Percentiles rank a stretch among this genome's conserved stretches.
phyloP scores from a whole-genome alignment of 2,113 vertebrate genomes.

The Zeus faber region DNA sequence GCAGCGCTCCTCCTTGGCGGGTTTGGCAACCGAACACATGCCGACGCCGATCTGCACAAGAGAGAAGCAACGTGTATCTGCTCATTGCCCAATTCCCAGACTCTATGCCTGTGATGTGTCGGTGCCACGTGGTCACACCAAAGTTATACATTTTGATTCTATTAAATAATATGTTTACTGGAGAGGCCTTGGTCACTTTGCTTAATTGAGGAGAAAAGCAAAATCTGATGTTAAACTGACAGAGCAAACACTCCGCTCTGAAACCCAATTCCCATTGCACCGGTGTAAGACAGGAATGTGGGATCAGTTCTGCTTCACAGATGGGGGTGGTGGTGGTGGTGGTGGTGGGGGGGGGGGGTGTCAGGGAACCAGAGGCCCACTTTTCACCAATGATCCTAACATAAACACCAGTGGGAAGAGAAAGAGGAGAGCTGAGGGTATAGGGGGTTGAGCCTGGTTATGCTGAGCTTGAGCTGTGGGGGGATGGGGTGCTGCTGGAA shows the following conservation, averaged over 20 bases:
- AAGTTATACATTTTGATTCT: too few species aligned
- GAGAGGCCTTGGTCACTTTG: too few species aligned
- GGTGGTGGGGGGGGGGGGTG: neutral
- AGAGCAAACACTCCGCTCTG: too few species aligned
- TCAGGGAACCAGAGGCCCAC: slow-evolving; percentile 9
- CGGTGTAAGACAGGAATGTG: slow-evolving; percentile 1
- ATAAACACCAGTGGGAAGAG: slow-evolving; percentile 10
- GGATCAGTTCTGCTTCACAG: too few species aligned
- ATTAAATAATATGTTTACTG: neutral
- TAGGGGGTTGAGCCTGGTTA: neutral
- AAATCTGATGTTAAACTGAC: too few species aligned
- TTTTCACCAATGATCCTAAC: slow-evolving; percentile 14
- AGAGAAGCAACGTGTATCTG: neutral
- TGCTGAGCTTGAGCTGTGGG: neutral
- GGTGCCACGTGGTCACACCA: too few species aligned
- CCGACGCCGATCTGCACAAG: neutral
- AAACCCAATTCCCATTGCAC: neutral
- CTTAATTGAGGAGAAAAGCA: neutral
- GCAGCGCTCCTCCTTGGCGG: neutral
- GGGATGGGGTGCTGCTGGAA: neutral
- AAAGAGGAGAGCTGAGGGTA: neutral
- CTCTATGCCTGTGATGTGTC: too few species aligned
- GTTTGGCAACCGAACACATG: neutral
- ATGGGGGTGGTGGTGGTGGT: too few species aligned
- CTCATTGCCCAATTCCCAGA: neutral